These are phyloP conservation scores for Mesorhabditis sp. DNA, from an alignment of 2,888 invertebrate genomes.

Conservation along the genomic window DNA sequence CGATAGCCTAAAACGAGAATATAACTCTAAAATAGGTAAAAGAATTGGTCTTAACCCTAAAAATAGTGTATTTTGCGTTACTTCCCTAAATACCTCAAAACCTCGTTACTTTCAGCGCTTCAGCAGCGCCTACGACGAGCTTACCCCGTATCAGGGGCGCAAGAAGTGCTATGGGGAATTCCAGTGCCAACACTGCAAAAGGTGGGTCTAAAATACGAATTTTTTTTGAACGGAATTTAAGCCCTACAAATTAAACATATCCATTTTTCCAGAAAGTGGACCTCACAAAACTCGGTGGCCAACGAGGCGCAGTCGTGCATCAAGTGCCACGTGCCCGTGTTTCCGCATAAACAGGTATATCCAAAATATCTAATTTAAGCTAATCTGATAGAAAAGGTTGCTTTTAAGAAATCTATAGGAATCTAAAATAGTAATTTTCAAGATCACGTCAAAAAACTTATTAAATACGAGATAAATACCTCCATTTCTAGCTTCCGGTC, in stretches of 20 bases:
- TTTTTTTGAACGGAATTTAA: background rate
- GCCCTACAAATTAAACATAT: background rate
- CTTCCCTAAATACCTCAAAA: too few relatives aligned
- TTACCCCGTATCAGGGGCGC: conserved; percentile 57
- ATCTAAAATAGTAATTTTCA: too few relatives aligned
- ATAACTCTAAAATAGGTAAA: too few relatives aligned
- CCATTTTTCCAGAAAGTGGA: conserved; percentile 27
- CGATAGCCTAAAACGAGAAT: too few relatives aligned
- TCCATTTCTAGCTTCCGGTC: conserved; percentile 48
- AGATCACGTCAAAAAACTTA: conserved; percentile 4
- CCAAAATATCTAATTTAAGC: background rate
- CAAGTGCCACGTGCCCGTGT: conserved; percentile 55
- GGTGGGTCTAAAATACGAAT: background rate
- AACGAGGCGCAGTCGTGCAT: conserved; percentile 57
- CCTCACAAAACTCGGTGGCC: conserved; percentile 53
- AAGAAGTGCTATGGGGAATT: conserved; percentile 58
- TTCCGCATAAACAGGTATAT: conserved; percentile 56
- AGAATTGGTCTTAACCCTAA: too few relatives aligned
- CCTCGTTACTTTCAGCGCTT: conserved; percentile 56
- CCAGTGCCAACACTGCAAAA: conserved; percentile 38
- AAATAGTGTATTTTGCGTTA: too few relatives aligned
- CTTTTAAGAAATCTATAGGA: too few relatives aligned
- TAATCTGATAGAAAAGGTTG: too few relatives aligned
- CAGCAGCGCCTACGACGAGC: conserved; percentile 54
- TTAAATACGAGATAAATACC: background rate